Evolutionary conservation across 2,888 invertebrate species (phyloP).

Genomic region (Temnothorax ravouxi): DNA sequence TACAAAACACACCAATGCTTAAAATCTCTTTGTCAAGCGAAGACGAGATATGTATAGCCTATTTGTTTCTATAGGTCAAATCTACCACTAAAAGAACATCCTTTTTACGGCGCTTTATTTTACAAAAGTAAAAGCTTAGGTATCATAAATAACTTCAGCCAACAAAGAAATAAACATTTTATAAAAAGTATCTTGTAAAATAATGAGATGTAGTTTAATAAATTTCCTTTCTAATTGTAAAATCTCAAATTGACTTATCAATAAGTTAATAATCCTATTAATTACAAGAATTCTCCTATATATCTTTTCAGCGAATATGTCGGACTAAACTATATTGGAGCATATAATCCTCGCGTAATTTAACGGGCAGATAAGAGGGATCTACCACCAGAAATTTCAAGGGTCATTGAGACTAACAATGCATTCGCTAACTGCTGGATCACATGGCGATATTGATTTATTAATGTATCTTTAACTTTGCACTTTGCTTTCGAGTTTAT

Average conservation of each 20-base stretch:
- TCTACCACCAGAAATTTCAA: constrained; percentile 8
- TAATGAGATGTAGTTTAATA: background rate
- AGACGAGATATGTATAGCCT: background rate
- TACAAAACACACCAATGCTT: constrained; percentile 46
- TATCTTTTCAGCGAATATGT: constrained; percentile 7
- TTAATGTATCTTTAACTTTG: constrained; percentile 13
- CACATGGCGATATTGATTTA: background rate
- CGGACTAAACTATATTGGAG: background rate
- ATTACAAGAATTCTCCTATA: constrained; percentile 1
- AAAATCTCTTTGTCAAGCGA: constrained; percentile 27
- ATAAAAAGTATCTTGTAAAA: background rate
- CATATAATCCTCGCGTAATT: constrained; percentile 17
- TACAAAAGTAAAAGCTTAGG: background rate
- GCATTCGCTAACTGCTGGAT: constrained; percentile 14
- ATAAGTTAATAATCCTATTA: constrained; percentile 2
- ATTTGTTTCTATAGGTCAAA: constrained; percentile 19
- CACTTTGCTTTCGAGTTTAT: background rate
- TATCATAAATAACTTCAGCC: background rate
- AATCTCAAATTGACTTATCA: constrained; percentile 1
- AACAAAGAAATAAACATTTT: background rate
- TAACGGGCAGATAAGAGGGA: constrained; percentile 32
- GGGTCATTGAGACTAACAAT: constrained; percentile 15
- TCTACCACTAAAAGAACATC: background rate
- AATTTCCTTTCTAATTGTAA: background rate
- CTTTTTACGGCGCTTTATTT: background rate